Evolutionary conservation across 2,888 invertebrate species (phyloP).

Genomic region (Drosophila limbata): DNA sequence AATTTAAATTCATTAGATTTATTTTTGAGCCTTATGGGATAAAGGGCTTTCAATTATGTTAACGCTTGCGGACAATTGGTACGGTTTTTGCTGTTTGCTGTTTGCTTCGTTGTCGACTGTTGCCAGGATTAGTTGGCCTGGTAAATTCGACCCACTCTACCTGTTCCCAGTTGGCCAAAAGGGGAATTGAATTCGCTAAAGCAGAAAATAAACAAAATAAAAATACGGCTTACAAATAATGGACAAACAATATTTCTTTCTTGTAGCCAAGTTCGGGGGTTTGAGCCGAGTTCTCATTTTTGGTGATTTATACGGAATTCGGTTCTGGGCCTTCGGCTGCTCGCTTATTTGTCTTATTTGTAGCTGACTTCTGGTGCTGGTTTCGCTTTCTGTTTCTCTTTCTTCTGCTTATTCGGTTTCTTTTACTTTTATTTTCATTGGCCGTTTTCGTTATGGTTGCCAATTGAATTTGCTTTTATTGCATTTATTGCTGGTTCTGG

Average conservation of each 20-base stretch:
- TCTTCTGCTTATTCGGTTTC: constrained; percentile 1
- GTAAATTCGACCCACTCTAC: constrained; percentile 3
- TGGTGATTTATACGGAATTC: constrained; percentile 73
- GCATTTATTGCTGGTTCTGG: constrained; percentile 69
- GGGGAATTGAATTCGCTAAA: constrained; percentile 35
- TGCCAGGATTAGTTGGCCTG: constrained; percentile 16
- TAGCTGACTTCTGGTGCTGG: constrained; percentile 40
- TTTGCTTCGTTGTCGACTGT: background rate
- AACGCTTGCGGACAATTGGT: constrained; percentile 37
- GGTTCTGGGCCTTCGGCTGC: constrained; percentile 26
- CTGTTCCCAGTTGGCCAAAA: constrained; percentile 2
- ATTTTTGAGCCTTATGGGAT: constrained; percentile 2
- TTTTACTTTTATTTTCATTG: constrained; percentile 17
- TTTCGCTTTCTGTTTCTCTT: constrained; percentile 5
- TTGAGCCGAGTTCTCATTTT: constrained; percentile 48
- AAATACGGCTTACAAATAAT: constrained; percentile 51
- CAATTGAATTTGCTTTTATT: constrained; percentile 80
- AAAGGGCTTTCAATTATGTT: constrained; percentile 27
- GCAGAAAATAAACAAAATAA: constrained; percentile 57
- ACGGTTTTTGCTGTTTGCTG: constrained; percentile 7
- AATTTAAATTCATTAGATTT: constrained; percentile 11
- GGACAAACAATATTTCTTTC: constrained; percentile 46
- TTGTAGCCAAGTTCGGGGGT: constrained; percentile 16
- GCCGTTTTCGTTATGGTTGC: constrained; percentile 61
- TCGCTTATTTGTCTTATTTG: constrained; percentile 68